Percentiles rank a stretch among this genome's conserved stretches.
Conservation (phyloP, 2,888 invertebrate genomes). For the Leptopilina myrica region DNA sequence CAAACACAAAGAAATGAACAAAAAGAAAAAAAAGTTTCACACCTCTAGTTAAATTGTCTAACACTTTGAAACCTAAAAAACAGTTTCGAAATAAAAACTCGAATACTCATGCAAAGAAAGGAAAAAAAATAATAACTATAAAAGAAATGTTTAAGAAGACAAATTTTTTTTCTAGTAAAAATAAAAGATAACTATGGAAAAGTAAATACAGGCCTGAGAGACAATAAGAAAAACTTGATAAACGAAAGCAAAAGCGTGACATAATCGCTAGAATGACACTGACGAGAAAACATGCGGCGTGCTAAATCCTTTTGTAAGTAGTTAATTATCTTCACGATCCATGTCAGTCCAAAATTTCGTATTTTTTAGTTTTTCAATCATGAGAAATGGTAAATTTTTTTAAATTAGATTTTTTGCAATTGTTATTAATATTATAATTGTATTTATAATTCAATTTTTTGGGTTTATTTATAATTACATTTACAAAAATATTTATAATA, state of each 20-base stretch:
- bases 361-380: too few species aligned
- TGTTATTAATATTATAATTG: too few species aligned
- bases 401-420: not conserved
- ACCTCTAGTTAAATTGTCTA: not conserved
- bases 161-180: not conserved
- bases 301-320: conserved; percentile 53
- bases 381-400: not conserved
- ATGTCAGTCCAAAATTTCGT: conserved; percentile 15
- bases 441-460: too few species aligned
- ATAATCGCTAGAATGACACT: conserved; percentile 58
- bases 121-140: not conserved
- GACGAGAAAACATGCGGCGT: conserved; percentile 59
- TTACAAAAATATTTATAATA: too few species aligned
- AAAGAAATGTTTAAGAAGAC: not conserved
- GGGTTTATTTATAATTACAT: too few species aligned
- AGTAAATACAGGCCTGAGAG: conserved; percentile 17
- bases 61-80: not conserved
- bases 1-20: not conserved
- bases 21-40: not conserved
- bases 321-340: conserved; percentile 23
- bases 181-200: not conserved
- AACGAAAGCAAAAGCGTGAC: conserved; percentile 60
- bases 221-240: conserved; percentile 40
- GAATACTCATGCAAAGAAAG: not conserved
- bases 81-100: not conserved